phyloP scores from a whole-genome alignment of 2,888 invertebrate genomes.

The Zygothrica quintamaculata region DNA sequence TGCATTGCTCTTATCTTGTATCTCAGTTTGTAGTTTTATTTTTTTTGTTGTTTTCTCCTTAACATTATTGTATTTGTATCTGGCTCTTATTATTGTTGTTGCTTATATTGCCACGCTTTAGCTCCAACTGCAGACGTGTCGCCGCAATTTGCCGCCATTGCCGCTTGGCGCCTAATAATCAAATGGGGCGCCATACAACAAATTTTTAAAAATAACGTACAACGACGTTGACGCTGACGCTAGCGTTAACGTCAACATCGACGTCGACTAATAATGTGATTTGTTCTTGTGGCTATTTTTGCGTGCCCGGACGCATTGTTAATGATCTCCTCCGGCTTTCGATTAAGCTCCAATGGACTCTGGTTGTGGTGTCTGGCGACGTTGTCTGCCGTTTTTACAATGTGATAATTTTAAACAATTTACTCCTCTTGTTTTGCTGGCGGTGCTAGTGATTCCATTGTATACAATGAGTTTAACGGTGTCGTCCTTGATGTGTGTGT shows the following conservation, averaged over 20 bases:
- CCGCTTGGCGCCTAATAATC: constrained; percentile 76
- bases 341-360: constrained; percentile 3
- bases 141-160: constrained; percentile 80
- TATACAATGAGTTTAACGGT: constrained; percentile 57
- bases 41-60: constrained; percentile 21
- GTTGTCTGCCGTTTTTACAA: constrained; percentile 57
- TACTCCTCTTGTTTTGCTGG: constrained; percentile 59
- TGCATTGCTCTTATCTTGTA: constrained; percentile 65
- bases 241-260: constrained; percentile 10
- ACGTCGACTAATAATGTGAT: constrained; percentile 70
- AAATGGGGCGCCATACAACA: constrained; percentile 66
- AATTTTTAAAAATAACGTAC: constrained; percentile 66
- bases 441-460: constrained; percentile 14
- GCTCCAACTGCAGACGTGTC: constrained; percentile 76
- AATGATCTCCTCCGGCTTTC: constrained; percentile 38
- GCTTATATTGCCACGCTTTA: constrained; percentile 65
- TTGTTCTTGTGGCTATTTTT: constrained; percentile 65
- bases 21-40: constrained; percentile 42
- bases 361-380: constrained; percentile 30
- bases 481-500: constrained; percentile 68
- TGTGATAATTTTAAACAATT: constrained; percentile 77
- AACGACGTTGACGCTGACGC: constrained; percentile 22
- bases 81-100: constrained; percentile 28
- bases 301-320: constrained; percentile 42
- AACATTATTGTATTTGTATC: constrained; percentile 55